phyloP scores from a whole-genome alignment of 92 coral and sea anemone species.

The Palythoa caribaeorum region DNA sequence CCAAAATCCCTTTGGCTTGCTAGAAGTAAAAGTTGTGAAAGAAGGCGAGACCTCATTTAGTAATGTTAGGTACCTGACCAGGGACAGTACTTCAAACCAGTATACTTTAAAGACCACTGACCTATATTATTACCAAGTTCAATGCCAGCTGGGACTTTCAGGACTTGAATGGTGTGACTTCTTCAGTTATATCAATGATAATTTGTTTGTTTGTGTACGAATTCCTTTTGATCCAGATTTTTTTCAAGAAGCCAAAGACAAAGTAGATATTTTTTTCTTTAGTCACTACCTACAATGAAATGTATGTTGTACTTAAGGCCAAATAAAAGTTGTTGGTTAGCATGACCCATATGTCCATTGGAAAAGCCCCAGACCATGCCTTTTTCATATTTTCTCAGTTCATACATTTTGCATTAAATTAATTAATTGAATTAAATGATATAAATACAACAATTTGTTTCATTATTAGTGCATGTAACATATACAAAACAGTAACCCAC shows the following conservation, averaged over 20 bases:
- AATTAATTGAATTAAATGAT: background rate
- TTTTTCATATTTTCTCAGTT: background rate
- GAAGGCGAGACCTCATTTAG: slow-evolving; percentile 54
- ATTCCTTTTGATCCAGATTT: background rate
- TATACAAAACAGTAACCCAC: background rate
- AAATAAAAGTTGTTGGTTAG: background rate
- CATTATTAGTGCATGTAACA: background rate
- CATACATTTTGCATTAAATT: background rate
- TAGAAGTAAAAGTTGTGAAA: slow-evolving; percentile 55
- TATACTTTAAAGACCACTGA: slow-evolving; percentile 40
- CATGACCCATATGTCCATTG: background rate
- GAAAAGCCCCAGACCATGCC: background rate
- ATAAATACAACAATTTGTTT: background rate
- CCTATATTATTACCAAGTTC: slow-evolving; percentile 53
- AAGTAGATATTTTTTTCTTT: background rate
- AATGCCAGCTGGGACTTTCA: slow-evolving; percentile 63
- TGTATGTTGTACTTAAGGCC: background rate
- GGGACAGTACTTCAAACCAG: slow-evolving; percentile 10
- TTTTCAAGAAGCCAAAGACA: background rate
- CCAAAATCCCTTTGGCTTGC: slow-evolving; percentile 53
- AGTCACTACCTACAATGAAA: no score
- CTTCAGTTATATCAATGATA: background rate
- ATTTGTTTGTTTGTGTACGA: background rate
- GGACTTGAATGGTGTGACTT: slow-evolving; percentile 31
- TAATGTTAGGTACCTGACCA: slow-evolving; percentile 56